These are phyloP conservation scores for Hydractinia echinata DNA, from an alignment of 30 jellyfish, hydroid and myxozoan genomes.

Conservation along the genomic window DNA sequence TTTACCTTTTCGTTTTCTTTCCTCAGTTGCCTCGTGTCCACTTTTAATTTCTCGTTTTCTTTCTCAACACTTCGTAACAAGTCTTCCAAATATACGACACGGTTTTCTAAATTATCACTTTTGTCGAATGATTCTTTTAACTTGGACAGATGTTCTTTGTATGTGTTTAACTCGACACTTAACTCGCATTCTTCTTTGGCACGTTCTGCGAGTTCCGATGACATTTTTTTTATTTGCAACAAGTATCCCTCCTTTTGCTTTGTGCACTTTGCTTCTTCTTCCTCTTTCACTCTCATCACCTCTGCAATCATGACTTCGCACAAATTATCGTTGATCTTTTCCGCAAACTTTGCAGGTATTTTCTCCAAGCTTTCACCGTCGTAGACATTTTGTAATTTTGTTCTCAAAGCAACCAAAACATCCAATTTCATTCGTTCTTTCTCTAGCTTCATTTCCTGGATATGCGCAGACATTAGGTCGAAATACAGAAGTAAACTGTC, in stretches of 20 bases:
- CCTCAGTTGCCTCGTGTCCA: not conserved
- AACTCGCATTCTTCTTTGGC: not conserved
- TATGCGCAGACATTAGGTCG: constrained; percentile 25
- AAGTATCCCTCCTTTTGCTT: not conserved
- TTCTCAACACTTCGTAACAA: constrained; percentile 24
- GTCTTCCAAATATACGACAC: constrained; percentile 11
- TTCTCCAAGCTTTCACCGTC: constrained; percentile 10
- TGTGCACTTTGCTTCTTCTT: constrained; percentile 3
- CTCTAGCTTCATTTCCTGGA: constrained; percentile 8
- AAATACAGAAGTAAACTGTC: not conserved
- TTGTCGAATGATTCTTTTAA: not conserved
- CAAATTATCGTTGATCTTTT: constrained; percentile 7
- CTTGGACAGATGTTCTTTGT: not conserved
- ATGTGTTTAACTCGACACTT: not conserved
- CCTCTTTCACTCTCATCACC: constrained; percentile 4
- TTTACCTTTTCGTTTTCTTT: not conserved
- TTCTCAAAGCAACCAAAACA: constrained; percentile 19
- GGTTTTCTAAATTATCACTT: constrained; percentile 5
- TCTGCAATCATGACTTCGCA: constrained; percentile 8
- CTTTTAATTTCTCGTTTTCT: constrained; percentile 11
- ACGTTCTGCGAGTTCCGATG: not conserved
- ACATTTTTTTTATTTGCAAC: not conserved
- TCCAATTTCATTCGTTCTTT: constrained; percentile 22
- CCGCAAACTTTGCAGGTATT: constrained; percentile 12
- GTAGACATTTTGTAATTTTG: not conserved